Conservation (phyloP, 2,113 vertebrate genomes). For the Elgaria multicarinata region DNA sequence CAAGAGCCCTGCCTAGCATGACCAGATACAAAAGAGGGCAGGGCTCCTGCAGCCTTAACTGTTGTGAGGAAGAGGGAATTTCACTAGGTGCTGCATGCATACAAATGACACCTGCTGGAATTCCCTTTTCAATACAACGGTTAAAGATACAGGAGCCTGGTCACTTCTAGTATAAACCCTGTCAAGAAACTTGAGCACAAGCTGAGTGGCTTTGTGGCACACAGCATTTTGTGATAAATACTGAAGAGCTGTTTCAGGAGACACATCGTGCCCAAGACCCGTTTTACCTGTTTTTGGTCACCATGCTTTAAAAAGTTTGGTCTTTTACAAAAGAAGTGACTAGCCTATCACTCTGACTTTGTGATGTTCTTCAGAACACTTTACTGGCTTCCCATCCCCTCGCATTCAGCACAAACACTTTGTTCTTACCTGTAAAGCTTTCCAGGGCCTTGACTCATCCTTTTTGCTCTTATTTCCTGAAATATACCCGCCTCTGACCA, state of each 20-base stretch:
- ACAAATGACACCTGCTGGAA: too few relatives aligned
- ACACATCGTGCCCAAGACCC: background rate
- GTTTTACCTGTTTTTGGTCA: background rate
- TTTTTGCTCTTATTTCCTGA: background rate
- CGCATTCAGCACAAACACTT: background rate
- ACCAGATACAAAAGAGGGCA: too few relatives aligned
- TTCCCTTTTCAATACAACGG: too few relatives aligned
- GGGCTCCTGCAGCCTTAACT: too few relatives aligned
- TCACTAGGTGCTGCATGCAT: too few relatives aligned
- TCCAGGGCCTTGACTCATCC: background rate
- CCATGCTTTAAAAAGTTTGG: background rate
- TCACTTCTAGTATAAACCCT: background rate
- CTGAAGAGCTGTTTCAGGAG: background rate
- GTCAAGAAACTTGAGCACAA: background rate
- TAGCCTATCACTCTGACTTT: too few relatives aligned
- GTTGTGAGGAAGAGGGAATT: too few relatives aligned
- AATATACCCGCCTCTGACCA: background rate
- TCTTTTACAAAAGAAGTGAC: background rate
- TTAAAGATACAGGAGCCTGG: too few relatives aligned
- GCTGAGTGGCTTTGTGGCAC: background rate
- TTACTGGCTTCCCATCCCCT: background rate
- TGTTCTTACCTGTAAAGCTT: background rate
- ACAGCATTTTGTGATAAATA: background rate
- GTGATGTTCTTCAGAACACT: background rate
- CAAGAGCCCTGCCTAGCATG: too few relatives aligned